Percentiles rank a stretch among this genome's conserved stretches.
These are phyloP conservation scores for Hedya salicella DNA, from an alignment of 2,888 invertebrate species.

Conservation along the genomic window DNA sequence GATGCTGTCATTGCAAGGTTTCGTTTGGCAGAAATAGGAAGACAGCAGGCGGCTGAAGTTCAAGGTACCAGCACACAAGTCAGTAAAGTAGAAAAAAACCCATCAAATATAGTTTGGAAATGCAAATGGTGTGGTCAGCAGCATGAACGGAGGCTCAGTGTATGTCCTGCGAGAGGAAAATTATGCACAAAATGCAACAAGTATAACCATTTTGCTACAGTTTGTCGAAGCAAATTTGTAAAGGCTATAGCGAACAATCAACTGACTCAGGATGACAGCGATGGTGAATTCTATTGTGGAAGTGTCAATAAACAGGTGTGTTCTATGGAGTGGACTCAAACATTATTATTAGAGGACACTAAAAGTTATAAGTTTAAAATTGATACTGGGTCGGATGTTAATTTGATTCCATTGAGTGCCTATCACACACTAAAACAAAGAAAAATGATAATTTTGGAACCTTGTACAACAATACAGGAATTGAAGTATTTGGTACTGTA, in stretches of 20 bases:
- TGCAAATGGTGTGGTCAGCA: too few relatives aligned
- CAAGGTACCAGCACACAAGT: too few relatives aligned
- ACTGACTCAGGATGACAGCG: conserved; percentile 5
- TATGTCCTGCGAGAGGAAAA: conserved; percentile 26
- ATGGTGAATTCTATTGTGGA: conserved; percentile 21
- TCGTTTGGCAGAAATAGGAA: neutral
- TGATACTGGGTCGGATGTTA: conserved; percentile 29
- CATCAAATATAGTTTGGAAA: too few relatives aligned
- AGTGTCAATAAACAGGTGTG: conserved; percentile 18
- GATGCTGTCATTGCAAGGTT: neutral
- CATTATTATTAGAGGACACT: conserved; percentile 16
- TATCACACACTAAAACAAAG: too few relatives aligned
- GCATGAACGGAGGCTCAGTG: neutral
- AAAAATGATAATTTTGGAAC: conserved; percentile 12
- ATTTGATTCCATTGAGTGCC: conserved; percentile 16
- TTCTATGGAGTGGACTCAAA: conserved; percentile 20
- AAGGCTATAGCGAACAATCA: too few relatives aligned
- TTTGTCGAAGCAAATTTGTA: conserved; percentile 1
- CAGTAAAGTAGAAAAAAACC: too few relatives aligned
- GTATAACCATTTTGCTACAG: conserved; percentile 23
- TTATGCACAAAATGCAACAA: conserved; percentile 22
- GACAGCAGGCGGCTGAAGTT: too few relatives aligned
- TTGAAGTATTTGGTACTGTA: conserved; percentile 12
- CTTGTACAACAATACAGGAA: conserved; percentile 15
- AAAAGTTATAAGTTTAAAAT: conserved; percentile 21